Evolutionary conservation across 2,888 invertebrate genomes (phyloP), one percentile per base, ranked within the genome.

Genomic region (Amblyteles armatorius): DNA sequence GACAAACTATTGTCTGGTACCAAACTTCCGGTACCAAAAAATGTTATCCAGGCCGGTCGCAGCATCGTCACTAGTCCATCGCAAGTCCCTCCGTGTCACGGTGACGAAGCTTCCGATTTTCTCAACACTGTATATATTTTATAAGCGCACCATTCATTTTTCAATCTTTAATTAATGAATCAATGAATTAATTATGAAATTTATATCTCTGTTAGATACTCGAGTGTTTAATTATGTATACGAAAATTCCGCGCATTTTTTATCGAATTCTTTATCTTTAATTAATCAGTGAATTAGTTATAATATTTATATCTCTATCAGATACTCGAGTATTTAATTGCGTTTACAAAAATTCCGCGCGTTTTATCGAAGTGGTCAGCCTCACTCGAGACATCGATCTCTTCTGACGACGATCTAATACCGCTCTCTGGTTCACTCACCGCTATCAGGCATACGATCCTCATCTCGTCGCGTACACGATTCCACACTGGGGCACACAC

Each of bases 381-480:
- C 50, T 44, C 72, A 36, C 65, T 55, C 40, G 72, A 44, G 67
- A 57, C 3, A 40, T 67, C 29, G 65, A 80, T 65, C 29, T 26
- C 33, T 9, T 67, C 33, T 67, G 11, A 3, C 19, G 11, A 29
- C 73, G 55, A 71, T 65, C 36, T 29, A 22, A 19, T 71, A n/a
- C 50, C 52, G 44, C 44, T 16, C 22, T 68, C 48, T 22, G n/a
- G 63, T 83, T 68, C 89, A 90, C 92, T 92, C 91, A 92, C 92
- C 91, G 88, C 90, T 87, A 90, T 80, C 48, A 92, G 86, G 87
- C 88, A 89, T 85, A 88, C 86, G 89, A 91, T 88, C 89, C 85
- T 92, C 92, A 92, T 92, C 79, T 88, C 87, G 86, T 65, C 22
- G 87, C 82, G 82, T 87, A 88, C 84, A 79, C 86, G 87, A 82